Base-by-base conservation (phyloP, 2,797 vertebrate species). In the Catamblyrhynchus diadema region DNA sequence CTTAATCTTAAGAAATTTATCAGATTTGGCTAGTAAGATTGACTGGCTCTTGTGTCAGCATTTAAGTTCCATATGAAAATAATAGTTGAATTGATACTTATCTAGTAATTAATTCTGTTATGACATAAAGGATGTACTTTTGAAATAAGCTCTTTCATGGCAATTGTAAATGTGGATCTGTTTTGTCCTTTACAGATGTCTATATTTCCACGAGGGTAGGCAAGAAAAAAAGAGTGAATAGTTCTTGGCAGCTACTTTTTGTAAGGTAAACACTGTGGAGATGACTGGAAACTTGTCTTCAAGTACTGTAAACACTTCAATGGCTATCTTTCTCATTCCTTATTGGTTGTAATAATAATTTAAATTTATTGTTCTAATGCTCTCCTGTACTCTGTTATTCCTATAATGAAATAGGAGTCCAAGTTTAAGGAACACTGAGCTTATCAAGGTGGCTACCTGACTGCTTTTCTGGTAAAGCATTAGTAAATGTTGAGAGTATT, bases 121-220 rank as follows among this genome's bases (percentile, higher is more conserved):
- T 19, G 53, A 21, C 21, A 21, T 82, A 74, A 64, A 70, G 18
- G 20, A 83, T n/a, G 82, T 86, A 77, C 60, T 90, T 97, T 74
- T 88, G 86, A 91, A 94, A 94, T 65, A 89, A 94, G 70, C 78
- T 88, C 75, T 83, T 92, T 94, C 64, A 82, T 8, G 62, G 35
- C 24, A 95, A 41, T 67, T 93, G 61, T 64, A 90, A 56, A 84
- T 81, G 88, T 93, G 92, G 54, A 94, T 96, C 35, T 48, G 51
- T 97, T 96, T 57, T 86, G 62, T 91, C 74, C 87, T 86, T 97
- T 96, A 84, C 90, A 97, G 94, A 48, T 74, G 51, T 79, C 88
- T 47, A 3, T 93, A 73, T 88, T 91, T 92, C 83, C 85, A 59
- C 84, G 73, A 80, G 25, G 57, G 50, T 53, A 81, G 83, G 90